These are phyloP conservation scores for Eustalomyia histrio DNA, from an alignment of 2,888 invertebrate species.

Conservation along the genomic window DNA sequence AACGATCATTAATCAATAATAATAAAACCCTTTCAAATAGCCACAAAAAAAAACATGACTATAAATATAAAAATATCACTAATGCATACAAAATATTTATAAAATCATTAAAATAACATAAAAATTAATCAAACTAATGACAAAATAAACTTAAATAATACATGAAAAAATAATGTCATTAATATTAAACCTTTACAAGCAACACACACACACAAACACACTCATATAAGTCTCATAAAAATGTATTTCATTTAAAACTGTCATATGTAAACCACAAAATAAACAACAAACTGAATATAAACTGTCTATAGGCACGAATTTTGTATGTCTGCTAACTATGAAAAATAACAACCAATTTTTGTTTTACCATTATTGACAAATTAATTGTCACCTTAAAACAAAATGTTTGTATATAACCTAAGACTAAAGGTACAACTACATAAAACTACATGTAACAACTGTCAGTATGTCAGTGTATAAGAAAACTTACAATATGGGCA, in stretches of 20 bases:
- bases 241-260: not conserved
- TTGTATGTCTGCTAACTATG: constrained; percentile 66
- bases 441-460: constrained; percentile 13
- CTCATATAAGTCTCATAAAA: not conserved
- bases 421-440: not conserved
- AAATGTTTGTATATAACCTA: constrained; percentile 67
- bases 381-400: constrained; percentile 78
- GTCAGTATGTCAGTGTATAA: constrained; percentile 22
- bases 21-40: constrained; percentile 32
- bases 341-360: constrained; percentile 55
- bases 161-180: constrained; percentile 66
- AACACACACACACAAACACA: not conserved
- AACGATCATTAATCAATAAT: constrained; percentile 64
- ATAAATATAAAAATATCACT: constrained; percentile 9
- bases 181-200: constrained; percentile 38
- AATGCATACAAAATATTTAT: constrained; percentile 36
- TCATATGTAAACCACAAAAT: constrained; percentile 1
- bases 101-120: constrained; percentile 73
- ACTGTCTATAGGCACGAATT: constrained; percentile 52
- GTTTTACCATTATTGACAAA: constrained; percentile 73
- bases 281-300: constrained; percentile 33
- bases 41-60: constrained; percentile 8
- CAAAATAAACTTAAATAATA: constrained; percentile 38
- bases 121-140: constrained; percentile 47
- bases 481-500: constrained; percentile 4